A percentile compares a stretch with the other conserved stretches of the same genome.
These are phyloP conservation scores for Coptotermes formosanus DNA, from an alignment of 1,140 invertebrate species.

Conservation along the genomic window DNA sequence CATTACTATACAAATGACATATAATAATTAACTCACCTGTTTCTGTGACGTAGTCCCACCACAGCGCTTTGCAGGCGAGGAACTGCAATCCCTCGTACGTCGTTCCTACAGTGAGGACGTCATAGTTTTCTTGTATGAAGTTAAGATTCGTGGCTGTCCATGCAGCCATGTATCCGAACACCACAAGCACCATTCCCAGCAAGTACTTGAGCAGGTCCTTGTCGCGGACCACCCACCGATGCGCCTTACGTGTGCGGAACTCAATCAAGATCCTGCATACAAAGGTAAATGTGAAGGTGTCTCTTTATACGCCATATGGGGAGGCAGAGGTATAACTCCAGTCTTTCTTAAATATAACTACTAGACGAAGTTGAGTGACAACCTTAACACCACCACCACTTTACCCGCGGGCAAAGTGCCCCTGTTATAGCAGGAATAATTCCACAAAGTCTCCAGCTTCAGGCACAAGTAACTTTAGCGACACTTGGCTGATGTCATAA, in stretches of 20 bases:
- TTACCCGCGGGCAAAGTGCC: no score
- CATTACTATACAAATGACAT: background rate
- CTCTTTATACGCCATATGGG: no score
- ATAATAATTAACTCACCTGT: conserved; percentile 49
- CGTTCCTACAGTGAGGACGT: conserved; percentile 49
- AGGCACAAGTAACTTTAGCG: no score
- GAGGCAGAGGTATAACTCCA: no score
- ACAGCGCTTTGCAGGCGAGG: conserved; percentile 70
- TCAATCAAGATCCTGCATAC: conserved; percentile 58
- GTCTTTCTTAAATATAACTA: no score
- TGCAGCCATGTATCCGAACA: conserved; percentile 80
- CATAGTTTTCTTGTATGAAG: conserved; percentile 54
- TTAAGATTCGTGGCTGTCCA: conserved; percentile 73
- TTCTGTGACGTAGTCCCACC: conserved; percentile 89
- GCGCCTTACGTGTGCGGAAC: conserved; percentile 83
- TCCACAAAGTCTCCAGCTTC: no score
- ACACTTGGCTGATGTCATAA: no score
- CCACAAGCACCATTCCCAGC: conserved; percentile 70
- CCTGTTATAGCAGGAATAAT: no score
- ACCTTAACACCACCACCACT: no score
- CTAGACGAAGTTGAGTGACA: no score
- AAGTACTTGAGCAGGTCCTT: conserved; percentile 82
- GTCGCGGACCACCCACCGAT: conserved; percentile 81
- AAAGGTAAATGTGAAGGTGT: no score
- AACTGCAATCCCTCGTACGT: conserved; percentile 54